Evolutionary conservation across 2,797 vertebrate species (phyloP).

Genomic region (Hippopotamyrus pictus): DNA sequence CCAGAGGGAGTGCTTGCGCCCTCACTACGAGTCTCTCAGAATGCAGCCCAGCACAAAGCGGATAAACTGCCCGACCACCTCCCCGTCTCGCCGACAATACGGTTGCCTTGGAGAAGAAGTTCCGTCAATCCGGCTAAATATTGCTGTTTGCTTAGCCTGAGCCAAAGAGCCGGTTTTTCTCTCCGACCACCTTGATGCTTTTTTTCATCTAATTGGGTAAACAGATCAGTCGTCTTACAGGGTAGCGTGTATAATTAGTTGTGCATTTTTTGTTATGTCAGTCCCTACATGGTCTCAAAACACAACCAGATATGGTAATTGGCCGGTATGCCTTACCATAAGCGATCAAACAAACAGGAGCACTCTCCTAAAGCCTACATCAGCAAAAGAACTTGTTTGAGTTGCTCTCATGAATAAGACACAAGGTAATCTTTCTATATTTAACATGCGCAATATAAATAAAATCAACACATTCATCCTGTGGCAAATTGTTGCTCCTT

Average conservation of each 20-base stretch:
- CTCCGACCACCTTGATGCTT: background rate
- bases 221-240: constrained; percentile 2
- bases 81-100: background rate
- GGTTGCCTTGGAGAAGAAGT: background rate
- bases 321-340: background rate
- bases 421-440: background rate
- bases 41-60: background rate
- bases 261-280: background rate
- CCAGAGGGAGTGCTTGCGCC: background rate
- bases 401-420: background rate
- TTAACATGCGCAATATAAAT: background rate
- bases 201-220: constrained; percentile 17
- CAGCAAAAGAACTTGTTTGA: background rate
- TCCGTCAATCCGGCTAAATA: background rate
- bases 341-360: background rate
- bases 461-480: background rate
- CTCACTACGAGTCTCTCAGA: background rate
- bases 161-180: background rate
- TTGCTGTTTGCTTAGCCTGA: background rate
- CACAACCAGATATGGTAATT: background rate
- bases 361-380: background rate
- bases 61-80: background rate
- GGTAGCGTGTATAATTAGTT: constrained; percentile 8
- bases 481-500: background rate
- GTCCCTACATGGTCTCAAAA: background rate